Evolutionary conservation across 2,113 vertebrate genomes (phyloP), one percentile per base, ranked within the genome.

Genomic region (Eolophus roseicapilla): DNA sequence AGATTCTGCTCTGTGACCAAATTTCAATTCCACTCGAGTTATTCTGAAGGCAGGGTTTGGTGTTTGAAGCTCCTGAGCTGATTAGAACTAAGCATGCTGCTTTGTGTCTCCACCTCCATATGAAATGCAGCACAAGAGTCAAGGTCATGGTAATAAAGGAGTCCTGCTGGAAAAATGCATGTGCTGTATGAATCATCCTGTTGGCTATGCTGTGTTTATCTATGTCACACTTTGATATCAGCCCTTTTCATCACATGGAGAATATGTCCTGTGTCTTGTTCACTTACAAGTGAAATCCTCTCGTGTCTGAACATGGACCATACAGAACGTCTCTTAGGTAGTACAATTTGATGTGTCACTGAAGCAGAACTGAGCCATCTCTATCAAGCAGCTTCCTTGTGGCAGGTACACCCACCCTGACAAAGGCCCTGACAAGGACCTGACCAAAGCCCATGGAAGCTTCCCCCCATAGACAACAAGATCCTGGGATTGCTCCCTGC

Each of bases 151-250:
- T 62, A 77, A 55, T 62, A 83, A 64, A 90, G 55, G 55, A 90
- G 74, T 71, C 73, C 69, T 82, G 37, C 74, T 85, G 88, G 78
- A 87, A 65, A 78, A 92, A 60, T 64, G 75, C 81, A 19, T 44
- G 55, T 81, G 65, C 80, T 81, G 49, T 47, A 16, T 93, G 92
- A 94, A 60, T 95, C 88, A 88, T 47, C 62, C 39, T 33, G 1
- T 64, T 79, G 70, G 74, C 67, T 28, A 33, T 55, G 62, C 75
- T 94, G 7, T 89, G 78, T 91, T 86, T 95, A 64, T 84, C 62
- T 77, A 39, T 64, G 81, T 78, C 77, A 75, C 44, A 27, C 33
- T 91, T 87, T 18, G 60, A 10, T 95, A 68, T 49, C 86, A 29
- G 69, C 33, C 31, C 31, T 77, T 86, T 77, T 39, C 57, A n/a